Evolutionary conservation across 30 jellyfish, hydroid and myxozoan genomes (phyloP).

Genomic region (Pelagia noctiluca): DNA sequence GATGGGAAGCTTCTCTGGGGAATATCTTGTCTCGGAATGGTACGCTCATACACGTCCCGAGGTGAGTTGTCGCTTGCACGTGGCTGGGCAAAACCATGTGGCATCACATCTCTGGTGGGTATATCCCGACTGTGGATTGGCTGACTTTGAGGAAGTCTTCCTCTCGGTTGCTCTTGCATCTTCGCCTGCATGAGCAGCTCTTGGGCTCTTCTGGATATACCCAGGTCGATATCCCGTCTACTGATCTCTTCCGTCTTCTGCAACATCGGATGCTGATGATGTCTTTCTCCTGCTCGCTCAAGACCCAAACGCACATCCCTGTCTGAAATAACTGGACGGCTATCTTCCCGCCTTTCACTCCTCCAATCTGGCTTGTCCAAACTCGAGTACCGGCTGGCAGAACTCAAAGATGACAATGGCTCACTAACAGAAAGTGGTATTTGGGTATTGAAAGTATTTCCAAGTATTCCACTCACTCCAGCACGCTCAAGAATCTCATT

Average conservation of each 20-base stretch:
- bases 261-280: conserved; percentile 10
- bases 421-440: conserved; percentile 54
- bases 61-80: conserved; percentile 33
- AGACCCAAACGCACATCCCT: conserved; percentile 50
- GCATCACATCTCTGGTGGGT: conserved; percentile 36
- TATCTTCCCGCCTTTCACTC: conserved; percentile 43
- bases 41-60: conserved; percentile 41
- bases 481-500: conserved; percentile 96
- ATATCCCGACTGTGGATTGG: conserved; percentile 35
- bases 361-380: conserved; percentile 63
- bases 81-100: conserved; percentile 32
- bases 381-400: conserved; percentile 53
- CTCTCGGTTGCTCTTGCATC: conserved; percentile 39
- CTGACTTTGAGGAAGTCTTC: conserved; percentile 49
- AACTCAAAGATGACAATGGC: conserved; percentile 44
- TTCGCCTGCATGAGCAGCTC: conserved; percentile 66
- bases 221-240: conserved; percentile 54
- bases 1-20: conserved; percentile 41
- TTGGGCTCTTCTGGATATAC: conserved; percentile 66
- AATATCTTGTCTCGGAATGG: conserved; percentile 33
- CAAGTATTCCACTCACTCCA: conserved; percentile 97
- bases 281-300: conserved; percentile 12
- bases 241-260: conserved; percentile 15
- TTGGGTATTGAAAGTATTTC: conserved; percentile 70
- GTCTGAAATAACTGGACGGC: conserved; percentile 28